A percentile compares a stretch with the other conserved stretches of the same genome.
Evolutionary conservation across 2,797 vertebrate genomes (phyloP).

Genomic region (Lagodon rhomboides): DNA sequence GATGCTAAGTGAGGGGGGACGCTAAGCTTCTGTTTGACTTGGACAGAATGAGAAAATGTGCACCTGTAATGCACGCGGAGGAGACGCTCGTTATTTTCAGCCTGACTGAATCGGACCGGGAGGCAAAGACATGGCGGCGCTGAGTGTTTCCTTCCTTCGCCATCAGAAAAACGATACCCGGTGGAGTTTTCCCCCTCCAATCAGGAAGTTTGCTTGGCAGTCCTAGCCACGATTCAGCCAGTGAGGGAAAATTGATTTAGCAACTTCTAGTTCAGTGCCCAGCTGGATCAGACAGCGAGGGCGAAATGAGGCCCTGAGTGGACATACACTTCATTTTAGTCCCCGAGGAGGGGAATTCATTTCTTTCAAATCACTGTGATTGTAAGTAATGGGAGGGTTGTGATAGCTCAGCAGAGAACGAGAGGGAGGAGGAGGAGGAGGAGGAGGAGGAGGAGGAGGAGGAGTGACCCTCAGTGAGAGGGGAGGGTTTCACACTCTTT

Average conservation of each 20-base stretch:
- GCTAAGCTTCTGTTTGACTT: constrained; percentile 47
- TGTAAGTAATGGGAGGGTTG: constrained; percentile 59
- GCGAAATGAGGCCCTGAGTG: constrained; percentile 46
- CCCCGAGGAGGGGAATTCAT: constrained; percentile 59
- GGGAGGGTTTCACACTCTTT: constrained; percentile 49
- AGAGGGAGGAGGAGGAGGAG: not conserved
- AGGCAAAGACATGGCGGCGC: not conserved
- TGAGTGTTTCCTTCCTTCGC: constrained; percentile 16
- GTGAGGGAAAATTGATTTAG: constrained; percentile 73
- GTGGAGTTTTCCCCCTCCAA: constrained; percentile 37
- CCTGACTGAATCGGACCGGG: constrained; percentile 31
- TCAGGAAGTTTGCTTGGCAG: constrained; percentile 48
- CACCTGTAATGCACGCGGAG: constrained; percentile 47
- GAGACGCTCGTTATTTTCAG: constrained; percentile 37
- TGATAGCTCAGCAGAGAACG: constrained; percentile 19
- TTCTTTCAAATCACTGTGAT: constrained; percentile 62
- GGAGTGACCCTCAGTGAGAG: not conserved
- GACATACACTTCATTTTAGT: constrained; percentile 57
- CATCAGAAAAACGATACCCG: constrained; percentile 16
- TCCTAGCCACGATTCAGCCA: constrained; percentile 51
- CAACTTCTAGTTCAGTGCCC: constrained; percentile 49
- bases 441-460: too few relatives aligned
- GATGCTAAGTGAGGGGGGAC: constrained; percentile 42
- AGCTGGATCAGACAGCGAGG: constrained; percentile 53
- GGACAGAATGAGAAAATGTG: constrained; percentile 22